Percentiles rank a stretch among this genome's conserved stretches.
These are phyloP conservation scores for Conus ventricosus DNA, from an alignment of 1,140 invertebrate genomes.

Conservation along the genomic window DNA sequence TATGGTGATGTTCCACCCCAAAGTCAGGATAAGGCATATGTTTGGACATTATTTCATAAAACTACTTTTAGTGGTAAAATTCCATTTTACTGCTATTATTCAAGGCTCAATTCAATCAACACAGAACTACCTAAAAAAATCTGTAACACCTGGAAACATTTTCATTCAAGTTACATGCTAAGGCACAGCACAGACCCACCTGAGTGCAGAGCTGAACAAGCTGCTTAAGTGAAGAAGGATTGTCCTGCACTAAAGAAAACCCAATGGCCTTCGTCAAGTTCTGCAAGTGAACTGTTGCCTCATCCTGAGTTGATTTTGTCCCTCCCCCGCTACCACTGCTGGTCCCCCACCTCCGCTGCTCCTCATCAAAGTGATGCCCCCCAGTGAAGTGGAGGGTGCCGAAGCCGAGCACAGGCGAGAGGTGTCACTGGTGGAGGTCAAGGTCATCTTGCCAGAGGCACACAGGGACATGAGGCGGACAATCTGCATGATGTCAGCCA, in stretches of 20 bases:
- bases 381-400: neutral
- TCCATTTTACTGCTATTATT: no score
- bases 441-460: conserved; percentile 77
- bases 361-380: conserved; percentile 27
- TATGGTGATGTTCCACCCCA: no score
- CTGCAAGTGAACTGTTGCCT: conserved; percentile 73
- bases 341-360: neutral
- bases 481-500: conserved; percentile 79
- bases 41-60: no score
- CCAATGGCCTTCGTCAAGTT: conserved; percentile 79
- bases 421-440: conserved; percentile 19
- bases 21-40: no score
- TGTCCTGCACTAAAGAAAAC: conserved; percentile 78
- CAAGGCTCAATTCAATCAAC: no score
- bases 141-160: no score
- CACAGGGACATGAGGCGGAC: conserved; percentile 81
- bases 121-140: no score
- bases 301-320: conserved; percentile 32
- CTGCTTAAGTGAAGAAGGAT: conserved; percentile 77
- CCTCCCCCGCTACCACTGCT: neutral
- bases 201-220: conserved; percentile 81
- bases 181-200: conserved; percentile 65
- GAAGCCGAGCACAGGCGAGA: neutral
- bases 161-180: no score
- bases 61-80: no score